Percentiles rank a stretch among this genome's conserved stretches.
phyloP scores from a whole-genome alignment of 2,888 invertebrate species.

The Mantis religiosa region DNA sequence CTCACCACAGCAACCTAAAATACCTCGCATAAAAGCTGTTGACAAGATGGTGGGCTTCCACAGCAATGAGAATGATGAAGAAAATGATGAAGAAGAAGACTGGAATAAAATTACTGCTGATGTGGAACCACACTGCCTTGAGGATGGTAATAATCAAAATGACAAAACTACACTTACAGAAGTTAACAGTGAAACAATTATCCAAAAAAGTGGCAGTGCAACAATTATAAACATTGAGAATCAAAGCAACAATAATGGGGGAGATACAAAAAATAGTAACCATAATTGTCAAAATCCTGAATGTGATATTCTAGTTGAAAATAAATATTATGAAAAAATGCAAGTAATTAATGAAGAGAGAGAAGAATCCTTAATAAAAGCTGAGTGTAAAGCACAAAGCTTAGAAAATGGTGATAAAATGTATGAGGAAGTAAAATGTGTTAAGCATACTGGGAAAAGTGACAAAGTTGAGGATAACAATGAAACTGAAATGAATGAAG shows the following conservation, averaged over 20 bases:
- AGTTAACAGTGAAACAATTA: neutral
- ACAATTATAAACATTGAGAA: neutral
- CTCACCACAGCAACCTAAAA: conserved; percentile 7
- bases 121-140: neutral
- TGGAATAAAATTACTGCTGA: neutral
- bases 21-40: conserved; percentile 9
- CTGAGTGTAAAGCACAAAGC: neutral
- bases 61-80: neutral
- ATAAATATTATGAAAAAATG: conserved; percentile 10
- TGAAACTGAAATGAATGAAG: conserved; percentile 13
- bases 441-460: neutral
- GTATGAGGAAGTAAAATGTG: neutral
- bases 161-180: neutral
- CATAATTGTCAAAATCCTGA: neutral
- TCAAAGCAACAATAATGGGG: neutral
- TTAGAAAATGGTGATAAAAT: neutral
- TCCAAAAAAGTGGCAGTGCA: neutral
- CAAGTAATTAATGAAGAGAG: neutral
- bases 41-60: conserved; percentile 7
- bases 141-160: neutral
- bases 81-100: neutral
- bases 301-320: neutral
- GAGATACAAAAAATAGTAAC: neutral
- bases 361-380: neutral
- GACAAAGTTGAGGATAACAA: neutral